Conservation (phyloP, 1,140 invertebrate species). For the Meloidogyne floridensis region DNA sequence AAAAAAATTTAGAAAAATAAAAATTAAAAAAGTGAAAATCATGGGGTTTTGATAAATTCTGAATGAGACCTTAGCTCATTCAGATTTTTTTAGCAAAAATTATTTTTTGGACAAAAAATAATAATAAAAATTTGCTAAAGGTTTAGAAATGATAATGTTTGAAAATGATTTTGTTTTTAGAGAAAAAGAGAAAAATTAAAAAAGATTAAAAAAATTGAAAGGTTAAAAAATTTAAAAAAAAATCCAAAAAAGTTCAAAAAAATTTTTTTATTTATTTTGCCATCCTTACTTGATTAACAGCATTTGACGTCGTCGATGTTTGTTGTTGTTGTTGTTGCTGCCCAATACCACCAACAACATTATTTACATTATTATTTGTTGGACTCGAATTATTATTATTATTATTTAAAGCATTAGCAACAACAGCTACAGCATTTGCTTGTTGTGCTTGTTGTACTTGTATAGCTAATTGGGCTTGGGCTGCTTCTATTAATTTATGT, state of each 20-base stretch:
- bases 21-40: no score
- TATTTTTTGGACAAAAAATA: no score
- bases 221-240: background rate
- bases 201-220: background rate
- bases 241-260: background rate
- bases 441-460: slow-evolving; percentile 23
- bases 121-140: no score
- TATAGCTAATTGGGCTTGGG: slow-evolving; percentile 23
- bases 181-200: background rate
- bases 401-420: background rate
- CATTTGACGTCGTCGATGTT: background rate
- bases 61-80: no score
- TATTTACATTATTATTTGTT: background rate
- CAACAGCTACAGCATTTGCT: background rate
- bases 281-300: slow-evolving; percentile 15
- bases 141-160: no score
- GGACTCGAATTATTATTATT: background rate
- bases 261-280: background rate
- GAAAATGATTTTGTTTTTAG: background rate
- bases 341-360: no score
- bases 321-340: slow-evolving; percentile 18
- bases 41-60: no score
- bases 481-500: slow-evolving; percentile 11
- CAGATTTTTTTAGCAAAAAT: no score
- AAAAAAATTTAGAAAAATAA: no score